A percentile compares a stretch with the other conserved stretches of the same genome.
These are phyloP conservation scores for Bombus breviceps DNA, from an alignment of 1,140 invertebrate species.

Conservation along the genomic window DNA sequence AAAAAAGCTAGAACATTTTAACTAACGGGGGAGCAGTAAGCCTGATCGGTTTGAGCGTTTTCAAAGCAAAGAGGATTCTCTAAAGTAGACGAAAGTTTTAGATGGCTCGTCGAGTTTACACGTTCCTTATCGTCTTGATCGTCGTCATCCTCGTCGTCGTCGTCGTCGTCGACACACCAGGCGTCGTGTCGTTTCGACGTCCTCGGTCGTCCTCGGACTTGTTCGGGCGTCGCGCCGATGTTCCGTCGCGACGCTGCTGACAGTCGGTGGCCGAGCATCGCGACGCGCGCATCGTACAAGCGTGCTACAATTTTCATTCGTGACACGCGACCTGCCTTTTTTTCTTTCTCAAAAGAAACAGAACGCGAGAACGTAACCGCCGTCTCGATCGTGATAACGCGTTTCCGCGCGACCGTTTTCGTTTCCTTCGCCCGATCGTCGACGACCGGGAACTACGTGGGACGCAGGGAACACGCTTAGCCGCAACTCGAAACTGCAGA, in stretches of 20 bases:
- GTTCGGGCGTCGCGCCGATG: conserved; percentile 62
- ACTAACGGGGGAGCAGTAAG: no score
- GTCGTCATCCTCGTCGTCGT: not conserved
- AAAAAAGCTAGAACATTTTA: no score
- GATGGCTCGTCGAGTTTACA: not conserved
- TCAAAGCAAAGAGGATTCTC: not conserved
- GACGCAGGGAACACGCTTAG: conserved; percentile 5
- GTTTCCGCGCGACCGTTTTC: not conserved
- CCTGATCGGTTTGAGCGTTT: not conserved
- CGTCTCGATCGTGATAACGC: not conserved
- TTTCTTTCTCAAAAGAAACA: not conserved
- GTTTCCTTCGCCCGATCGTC: not conserved
- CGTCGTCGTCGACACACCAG: conserved; percentile 14
- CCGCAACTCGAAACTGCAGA: conserved; percentile 3
- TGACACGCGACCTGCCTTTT: not conserved
- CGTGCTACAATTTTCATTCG: not conserved
- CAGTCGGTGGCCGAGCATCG: conserved; percentile 72
- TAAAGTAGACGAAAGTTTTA: not conserved
- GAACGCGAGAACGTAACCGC: not conserved
- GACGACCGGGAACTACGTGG: conserved; percentile 6
- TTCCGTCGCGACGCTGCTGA: conserved; percentile 52
- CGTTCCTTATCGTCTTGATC: not conserved
- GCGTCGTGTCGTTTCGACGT: conserved; percentile 54
- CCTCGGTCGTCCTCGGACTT: conserved; percentile 63
- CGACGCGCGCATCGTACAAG: conserved; percentile 58